phyloP scores from a whole-genome alignment of 1,140 invertebrate genomes.

The Andrena cerasifolii region DNA sequence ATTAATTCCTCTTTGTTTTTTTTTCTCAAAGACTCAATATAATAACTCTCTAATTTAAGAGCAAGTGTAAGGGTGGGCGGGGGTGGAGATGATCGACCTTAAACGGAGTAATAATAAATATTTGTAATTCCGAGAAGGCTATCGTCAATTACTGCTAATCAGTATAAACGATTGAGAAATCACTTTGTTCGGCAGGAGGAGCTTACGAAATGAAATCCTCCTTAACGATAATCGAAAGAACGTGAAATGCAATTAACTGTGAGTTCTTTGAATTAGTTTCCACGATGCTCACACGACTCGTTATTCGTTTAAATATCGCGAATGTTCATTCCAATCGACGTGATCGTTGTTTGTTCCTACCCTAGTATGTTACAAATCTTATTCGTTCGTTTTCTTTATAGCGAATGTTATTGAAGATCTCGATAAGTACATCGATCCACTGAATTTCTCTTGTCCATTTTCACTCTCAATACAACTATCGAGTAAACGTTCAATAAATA shows the following conservation, averaged over 20 bases:
- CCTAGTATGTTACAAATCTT: constrained; percentile 64
- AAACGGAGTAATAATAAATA: constrained; percentile 36
- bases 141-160: constrained; percentile 54
- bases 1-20: constrained; percentile 31
- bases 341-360: constrained; percentile 63
- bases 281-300: constrained; percentile 27
- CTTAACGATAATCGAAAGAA: constrained; percentile 38
- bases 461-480: constrained; percentile 4
- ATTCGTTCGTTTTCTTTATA: constrained; percentile 44
- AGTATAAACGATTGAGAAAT: constrained; percentile 56
- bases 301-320: constrained; percentile 25
- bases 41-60: constrained; percentile 54
- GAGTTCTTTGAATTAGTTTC: constrained; percentile 14
- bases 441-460: constrained; percentile 12
- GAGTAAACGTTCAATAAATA: constrained; percentile 29
- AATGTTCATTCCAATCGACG: constrained; percentile 48
- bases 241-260: not conserved
- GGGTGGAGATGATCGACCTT: not conserved
- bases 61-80: constrained; percentile 3
- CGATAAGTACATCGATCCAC: constrained; percentile 34
- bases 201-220: constrained; percentile 46
- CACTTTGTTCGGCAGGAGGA: constrained; percentile 32
- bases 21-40: constrained; percentile 29
- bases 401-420: constrained; percentile 41
- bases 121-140: constrained; percentile 39